These are phyloP conservation scores for Scomber scombrus DNA, from an alignment of 2,113 vertebrate genomes.

Conservation along the genomic window DNA sequence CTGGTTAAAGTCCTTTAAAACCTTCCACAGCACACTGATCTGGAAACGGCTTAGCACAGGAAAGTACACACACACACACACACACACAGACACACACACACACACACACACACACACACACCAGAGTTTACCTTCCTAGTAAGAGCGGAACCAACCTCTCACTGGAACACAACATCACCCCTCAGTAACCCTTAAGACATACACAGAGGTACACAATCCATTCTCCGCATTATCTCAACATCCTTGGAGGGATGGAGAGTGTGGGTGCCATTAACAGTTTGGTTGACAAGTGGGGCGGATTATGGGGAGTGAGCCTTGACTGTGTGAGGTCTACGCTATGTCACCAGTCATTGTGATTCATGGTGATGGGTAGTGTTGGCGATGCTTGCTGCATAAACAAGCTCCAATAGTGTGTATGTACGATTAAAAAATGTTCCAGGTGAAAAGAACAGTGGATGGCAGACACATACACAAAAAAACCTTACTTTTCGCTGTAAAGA, in stretches of 20 bases:
- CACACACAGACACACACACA: not conserved
- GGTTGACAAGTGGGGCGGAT: not conserved
- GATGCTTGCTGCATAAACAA: not conserved
- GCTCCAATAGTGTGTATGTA: not conserved
- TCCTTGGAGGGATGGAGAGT: not conserved
- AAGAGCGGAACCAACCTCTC: not conserved
- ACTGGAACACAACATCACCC: not conserved
- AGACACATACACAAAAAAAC: too few relatives aligned
- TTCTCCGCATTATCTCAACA: conserved; percentile 6
- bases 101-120: not conserved
- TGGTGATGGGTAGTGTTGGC: not conserved
- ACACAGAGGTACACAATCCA: not conserved
- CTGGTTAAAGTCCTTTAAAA: conserved; percentile 28
- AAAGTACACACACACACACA: not conserved
- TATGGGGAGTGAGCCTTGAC: not conserved
- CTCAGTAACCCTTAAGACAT: not conserved
- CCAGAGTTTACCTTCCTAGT: conserved; percentile 4
- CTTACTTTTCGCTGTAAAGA: not conserved
- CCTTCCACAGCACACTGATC: conserved; percentile 13
- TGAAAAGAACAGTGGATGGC: not conserved
- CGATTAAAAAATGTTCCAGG: not conserved
- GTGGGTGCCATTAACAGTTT: not conserved
- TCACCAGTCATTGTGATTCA: not conserved
- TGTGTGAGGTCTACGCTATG: not conserved
- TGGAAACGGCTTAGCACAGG: conserved; percentile 28